phyloP scores from a whole-genome alignment of 2,113 vertebrate species.

The Plestiodon gilberti region DNA sequence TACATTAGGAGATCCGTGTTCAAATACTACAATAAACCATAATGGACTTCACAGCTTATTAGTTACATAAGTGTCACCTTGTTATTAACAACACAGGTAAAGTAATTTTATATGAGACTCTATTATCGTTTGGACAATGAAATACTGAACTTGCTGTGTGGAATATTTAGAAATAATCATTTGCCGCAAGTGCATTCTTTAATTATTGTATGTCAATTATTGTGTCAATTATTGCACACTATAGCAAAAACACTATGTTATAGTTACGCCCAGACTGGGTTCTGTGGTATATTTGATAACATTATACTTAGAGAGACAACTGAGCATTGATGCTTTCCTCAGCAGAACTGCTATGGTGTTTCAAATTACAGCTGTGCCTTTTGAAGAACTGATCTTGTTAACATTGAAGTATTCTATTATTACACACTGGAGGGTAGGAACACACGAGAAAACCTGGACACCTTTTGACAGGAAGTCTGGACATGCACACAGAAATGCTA shows the following conservation, averaged over 20 bases:
- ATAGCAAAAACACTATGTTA: fast-evolving
- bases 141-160: fast-evolving
- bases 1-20: slow-evolving; percentile 28
- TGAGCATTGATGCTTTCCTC: neutral
- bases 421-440: fast-evolving
- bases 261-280: fast-evolving
- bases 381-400: fast-evolving
- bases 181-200: fast-evolving
- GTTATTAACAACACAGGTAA: slow-evolving; percentile 31
- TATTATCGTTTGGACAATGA: neutral
- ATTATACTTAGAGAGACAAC: neutral
- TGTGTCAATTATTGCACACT: fast-evolving
- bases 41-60: slow-evolving; percentile 53
- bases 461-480: neutral
- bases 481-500: neutral
- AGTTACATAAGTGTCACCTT: slow-evolving; percentile 51
- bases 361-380: fast-evolving
- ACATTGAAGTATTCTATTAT: neutral
- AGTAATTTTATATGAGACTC: neutral
- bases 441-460: fast-evolving
- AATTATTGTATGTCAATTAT: neutral
- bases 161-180: neutral
- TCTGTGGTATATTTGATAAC: neutral
- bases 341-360: fast-evolving
- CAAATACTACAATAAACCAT: slow-evolving; percentile 13